Evolutionary conservation across 2,797 vertebrate genomes (phyloP), one percentile per base, ranked within the genome.

Genomic region (Mormyrops attenuatus): DNA sequence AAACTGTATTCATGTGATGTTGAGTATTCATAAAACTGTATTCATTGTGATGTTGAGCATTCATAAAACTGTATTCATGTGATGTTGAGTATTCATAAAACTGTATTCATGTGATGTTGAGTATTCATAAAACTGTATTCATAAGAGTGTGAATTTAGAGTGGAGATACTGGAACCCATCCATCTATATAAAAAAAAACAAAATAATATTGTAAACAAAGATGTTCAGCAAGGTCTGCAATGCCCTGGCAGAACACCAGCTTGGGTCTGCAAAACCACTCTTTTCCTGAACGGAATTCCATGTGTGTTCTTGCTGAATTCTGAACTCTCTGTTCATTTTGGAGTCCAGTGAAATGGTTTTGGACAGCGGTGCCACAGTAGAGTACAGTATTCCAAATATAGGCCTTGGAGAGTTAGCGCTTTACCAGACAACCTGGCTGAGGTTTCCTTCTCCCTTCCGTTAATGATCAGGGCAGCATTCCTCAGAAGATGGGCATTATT

Each of bases 111-210:
- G 57, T 63, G 57, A 63, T 63, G 30, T 34, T 34, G 5, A 88
- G 92, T 85, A 9, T 41, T 1, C 90, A 90, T 91, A 93, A 92
- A 89, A 91, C 94, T 94, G 92, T 89, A 90, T 90, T 93, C 89
- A 85, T 0, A 89, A 89, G 88, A n/a, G 92, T 88, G n/a, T 52
- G 38, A 86, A 50, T 69, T 91, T 90, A 85, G 20, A 55, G 60
- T 73, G 22, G 34, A 90, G 49, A 77, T n/a, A 11, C 49, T 87
- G 88, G 49, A 53, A n/a, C 85, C 22, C 30, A 87, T 8, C 44
- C 69, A 63, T 88, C 44, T 88, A 88, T 89, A 86, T 90, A 90
- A 77, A 6, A 82, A 17, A 17, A 69, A 57, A 89, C 50, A 89
- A 88, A 89, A n/a, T 82, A 13, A 77, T 87, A 26, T 87, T 20